Conservation (phyloP, 2,888 invertebrate species). For the Tetanocera ferruginea region DNA sequence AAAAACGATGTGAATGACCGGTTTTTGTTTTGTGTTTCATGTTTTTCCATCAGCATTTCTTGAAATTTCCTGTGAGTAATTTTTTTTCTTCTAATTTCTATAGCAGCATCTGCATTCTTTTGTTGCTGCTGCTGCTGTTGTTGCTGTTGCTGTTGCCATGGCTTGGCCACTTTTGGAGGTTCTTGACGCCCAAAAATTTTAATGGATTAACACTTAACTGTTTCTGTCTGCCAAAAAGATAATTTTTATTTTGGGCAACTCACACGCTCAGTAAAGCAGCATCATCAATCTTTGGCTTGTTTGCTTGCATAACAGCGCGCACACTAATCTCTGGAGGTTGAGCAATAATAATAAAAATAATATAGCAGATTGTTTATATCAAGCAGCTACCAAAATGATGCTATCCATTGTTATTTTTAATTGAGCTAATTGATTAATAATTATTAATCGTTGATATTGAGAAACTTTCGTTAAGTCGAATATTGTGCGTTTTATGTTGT, state of each 20-base stretch:
- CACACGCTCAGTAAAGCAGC: neutral
- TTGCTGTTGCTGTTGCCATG: neutral
- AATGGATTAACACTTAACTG: constrained; percentile 32
- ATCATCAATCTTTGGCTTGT: constrained; percentile 34
- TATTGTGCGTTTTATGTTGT: too few species aligned
- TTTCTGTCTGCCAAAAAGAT: neutral
- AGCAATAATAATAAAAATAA: constrained; percentile 18
- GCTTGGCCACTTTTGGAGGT: neutral
- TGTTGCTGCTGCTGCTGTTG: neutral
- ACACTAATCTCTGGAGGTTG: neutral
- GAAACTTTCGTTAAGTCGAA: too few species aligned
- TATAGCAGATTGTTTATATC: neutral
- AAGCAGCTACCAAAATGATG: neutral
- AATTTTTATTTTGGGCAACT: neutral
- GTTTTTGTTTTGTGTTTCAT: too few species aligned
- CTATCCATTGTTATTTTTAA: too few species aligned
- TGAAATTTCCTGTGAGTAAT: too few species aligned
- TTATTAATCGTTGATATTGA: too few species aligned
- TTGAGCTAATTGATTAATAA: too few species aligned
- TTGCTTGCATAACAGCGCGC: neutral
- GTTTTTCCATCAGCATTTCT: too few species aligned
- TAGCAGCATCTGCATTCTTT: constrained; percentile 1
- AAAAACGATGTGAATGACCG: too few species aligned
- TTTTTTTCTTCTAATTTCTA: too few species aligned
- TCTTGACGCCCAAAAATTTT: constrained; percentile 18